Evolutionary conservation across 2,113 vertebrate genomes (phyloP).

Genomic region (Chaetura pelagica): DNA sequence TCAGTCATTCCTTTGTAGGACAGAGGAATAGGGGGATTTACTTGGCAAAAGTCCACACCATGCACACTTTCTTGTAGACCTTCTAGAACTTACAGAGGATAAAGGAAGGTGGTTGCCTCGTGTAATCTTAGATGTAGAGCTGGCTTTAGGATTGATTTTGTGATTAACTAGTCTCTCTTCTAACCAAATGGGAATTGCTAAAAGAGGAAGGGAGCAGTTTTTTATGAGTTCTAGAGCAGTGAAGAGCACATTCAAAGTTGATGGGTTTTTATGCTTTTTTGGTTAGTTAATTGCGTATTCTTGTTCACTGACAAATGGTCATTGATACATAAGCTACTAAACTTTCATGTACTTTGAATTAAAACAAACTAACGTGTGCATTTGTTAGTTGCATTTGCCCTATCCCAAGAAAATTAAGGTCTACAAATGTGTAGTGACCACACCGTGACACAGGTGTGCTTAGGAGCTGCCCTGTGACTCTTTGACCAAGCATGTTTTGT

Average conservation of each 20-base stretch:
- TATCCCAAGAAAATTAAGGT: not conserved
- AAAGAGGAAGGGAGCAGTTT: not conserved
- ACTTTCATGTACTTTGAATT: not conserved
- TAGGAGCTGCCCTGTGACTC: not conserved
- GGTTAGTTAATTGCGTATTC: not conserved
- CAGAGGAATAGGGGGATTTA: not conserved
- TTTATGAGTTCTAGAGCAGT: not conserved
- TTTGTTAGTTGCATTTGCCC: not conserved
- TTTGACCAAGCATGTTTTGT: not conserved
- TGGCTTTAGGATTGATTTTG: not conserved
- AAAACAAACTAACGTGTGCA: not conserved
- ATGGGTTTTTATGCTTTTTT: not conserved
- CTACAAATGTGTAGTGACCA: not conserved
- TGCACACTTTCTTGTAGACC: not conserved
- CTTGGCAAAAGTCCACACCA: not conserved
- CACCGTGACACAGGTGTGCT: accelerated
- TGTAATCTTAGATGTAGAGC: not conserved
- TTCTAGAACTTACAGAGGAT: not conserved
- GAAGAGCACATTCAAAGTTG: not conserved
- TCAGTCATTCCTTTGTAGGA: not conserved
- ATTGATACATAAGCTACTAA: not conserved
- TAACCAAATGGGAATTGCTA: not conserved
- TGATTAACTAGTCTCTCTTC: not conserved
- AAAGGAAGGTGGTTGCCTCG: not conserved
- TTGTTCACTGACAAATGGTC: not conserved